Evolutionary conservation across 2,797 vertebrate species (phyloP), one percentile per base, ranked within the genome.

Genomic region (Varecia variegata): DNA sequence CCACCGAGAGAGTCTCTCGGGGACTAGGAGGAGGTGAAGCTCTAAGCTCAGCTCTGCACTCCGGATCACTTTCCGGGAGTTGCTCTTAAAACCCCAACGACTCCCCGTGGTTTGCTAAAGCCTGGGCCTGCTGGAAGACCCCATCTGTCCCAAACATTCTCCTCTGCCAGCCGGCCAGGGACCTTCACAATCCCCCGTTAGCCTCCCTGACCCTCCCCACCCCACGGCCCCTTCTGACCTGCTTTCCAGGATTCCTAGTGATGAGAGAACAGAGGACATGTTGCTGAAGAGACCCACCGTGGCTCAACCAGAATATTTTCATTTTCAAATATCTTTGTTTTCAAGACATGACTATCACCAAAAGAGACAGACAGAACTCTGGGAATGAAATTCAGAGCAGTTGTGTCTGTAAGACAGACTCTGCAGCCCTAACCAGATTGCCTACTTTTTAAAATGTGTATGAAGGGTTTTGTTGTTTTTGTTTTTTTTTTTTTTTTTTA

Each of bases 21-120:
- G 2, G 6, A 45, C 54, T 40, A 7, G 1, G 27, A 71, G 45
- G 82, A 71, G 7, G 20, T 76, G 17, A 35, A 70, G 5, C 40
- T 87, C 47, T 70, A 52, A 81, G 17, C 43, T 95, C 35, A 62
- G 38, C 56, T 88, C 68, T 83, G 65, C 7, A 50, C 4, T 25
- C 5, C 25, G 12, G 14, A 10, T 21, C 18, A 25, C 7, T 76
- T 80, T 82, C 4, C 1, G 45, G 23, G 7, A 79, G 50, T 83
- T 67, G 76, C 47, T 95, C 52, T 83, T 43, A 80, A 84, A 96
- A 62, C 8, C 65, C 12, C 30, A 71, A 15, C 5, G 20, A 65
- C 6, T 20, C 23, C 27, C 13, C 1, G 1, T 10, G 20, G 9
- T n/a, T 50, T 71, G 27, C 83, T 40, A 73, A 91, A 85, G 32